Base-by-base conservation (phyloP, 2,888 invertebrate species). In the Agapostemon virescens region DNA sequence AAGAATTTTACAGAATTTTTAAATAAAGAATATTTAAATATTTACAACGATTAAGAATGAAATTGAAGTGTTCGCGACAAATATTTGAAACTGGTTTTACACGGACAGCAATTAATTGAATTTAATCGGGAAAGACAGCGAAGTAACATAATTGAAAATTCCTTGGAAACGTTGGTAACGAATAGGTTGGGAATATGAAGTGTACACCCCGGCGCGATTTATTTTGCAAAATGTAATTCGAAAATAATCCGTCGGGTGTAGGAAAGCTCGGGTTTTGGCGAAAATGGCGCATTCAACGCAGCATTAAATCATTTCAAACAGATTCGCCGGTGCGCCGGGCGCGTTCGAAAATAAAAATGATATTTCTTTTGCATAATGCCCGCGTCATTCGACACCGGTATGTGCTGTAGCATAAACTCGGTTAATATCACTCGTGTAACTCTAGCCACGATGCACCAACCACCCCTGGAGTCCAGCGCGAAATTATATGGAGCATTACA, bases 401-500 rank as follows among this genome's bases (percentile, higher is more conserved):
- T 61, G 61, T 20, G 20, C 33, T 20, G 30, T 11, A 1, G 33
- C 20, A 63, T 36, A n/a, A 63, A 63, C 63, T 36, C 20, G n/a
- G 36, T 36, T 63, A 36, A 33, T 36, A 36, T 36, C n/a, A n/a
- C 6, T 3, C 63, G 36, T 36, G 36, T 63, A 63, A 63, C 63
- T 17, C 2, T 38, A 64, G 26, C 11, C n/a, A 36, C n/a, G 5
- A 1, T n/a, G n/a, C n/a, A 23, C 2, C 11, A n/a, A 23, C 5
- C 17, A 15, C 13, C 6, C 38, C 13, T n/a, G n/a, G 11, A n/a
- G 2, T 4, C 36, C 13, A 13, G 15, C 17, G 13, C 3, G 15
- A 38, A 74, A 74, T 77, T 33, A 40, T 63, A 49, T 40, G 68
- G 20, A 20, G 55, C 26, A 42, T 64, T 9, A 20, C 7, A 58